Base-by-base conservation (phyloP, 1,140 invertebrate species). In the Armadillidium nasatum region DNA sequence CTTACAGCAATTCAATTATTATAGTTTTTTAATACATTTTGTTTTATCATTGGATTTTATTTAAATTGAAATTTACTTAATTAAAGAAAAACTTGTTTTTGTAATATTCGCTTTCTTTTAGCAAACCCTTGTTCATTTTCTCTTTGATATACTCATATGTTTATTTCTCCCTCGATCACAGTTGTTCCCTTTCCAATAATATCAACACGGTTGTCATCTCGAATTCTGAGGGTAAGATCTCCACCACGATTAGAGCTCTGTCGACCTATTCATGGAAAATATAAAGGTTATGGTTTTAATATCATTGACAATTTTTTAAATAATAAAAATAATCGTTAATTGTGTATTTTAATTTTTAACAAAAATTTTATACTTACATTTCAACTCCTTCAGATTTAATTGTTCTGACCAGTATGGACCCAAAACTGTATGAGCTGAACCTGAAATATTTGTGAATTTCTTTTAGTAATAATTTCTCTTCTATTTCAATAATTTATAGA, bases 381-480 rank as follows among this genome's bases (percentile, higher is more conserved):
- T 73, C 7, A 81, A 66, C 13, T 3, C 45, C 15, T 76, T 67
- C 0, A 72, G 22, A 1, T 76, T 75, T 3, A 86, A 75, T 33
- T 83, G 74, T 13, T 82, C 71, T 33, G 83, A 77, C 87, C 87
- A 88, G 80, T 86, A 88, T 4, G 85, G 84, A 11, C 82, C 85
- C 11, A 88, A 80, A n/a, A 87, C 86, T n/a, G 87, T 87, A 79
- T 88, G 88, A 10, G 87, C 86, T 23, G 86, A 86, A 46, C 87
- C 79, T 78, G 75, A 23, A 73, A 60, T 7, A 33, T 33, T 33
- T 33, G 33, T 33, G 33, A 33, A 33, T 33, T 33, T 33, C 33
- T 33, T 33, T 33, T 33, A 33, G 33, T 33, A 33, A 6, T 3
- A 6, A 33, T 33, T 33, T 33, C 6, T 33, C 33, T 33, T 33